These are phyloP conservation scores for Pseudomugil tenellus DNA, from an alignment of 2,797 vertebrate species.

Conservation along the genomic window DNA sequence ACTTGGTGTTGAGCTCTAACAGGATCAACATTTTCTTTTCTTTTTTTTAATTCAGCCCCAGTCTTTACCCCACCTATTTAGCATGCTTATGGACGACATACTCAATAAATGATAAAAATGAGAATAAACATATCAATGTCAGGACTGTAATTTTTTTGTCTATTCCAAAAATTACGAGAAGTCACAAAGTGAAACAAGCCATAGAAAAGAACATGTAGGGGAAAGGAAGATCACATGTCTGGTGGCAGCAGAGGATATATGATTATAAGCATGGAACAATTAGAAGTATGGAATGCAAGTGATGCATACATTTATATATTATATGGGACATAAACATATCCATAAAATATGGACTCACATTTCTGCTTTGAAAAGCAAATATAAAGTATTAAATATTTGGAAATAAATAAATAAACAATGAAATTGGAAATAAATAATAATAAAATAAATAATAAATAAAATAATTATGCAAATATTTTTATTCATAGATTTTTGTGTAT, in stretches of 20 bases:
- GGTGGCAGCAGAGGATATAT: constrained; percentile 55
- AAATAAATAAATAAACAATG: too few species aligned
- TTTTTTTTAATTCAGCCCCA: neutral
- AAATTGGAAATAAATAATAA: too few species aligned
- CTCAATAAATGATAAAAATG: neutral
- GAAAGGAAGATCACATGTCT: constrained; percentile 62
- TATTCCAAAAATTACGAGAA: constrained; percentile 23
- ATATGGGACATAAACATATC: neutral
- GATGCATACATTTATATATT: constrained; percentile 3
- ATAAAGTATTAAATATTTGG: neutral
- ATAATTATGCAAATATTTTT: neutral
- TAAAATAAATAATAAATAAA: neutral
- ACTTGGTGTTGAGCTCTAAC: neutral
- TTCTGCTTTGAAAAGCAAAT: neutral
- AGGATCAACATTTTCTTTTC: neutral
- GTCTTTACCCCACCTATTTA: neutral
- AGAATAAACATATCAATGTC: constrained; percentile 22
- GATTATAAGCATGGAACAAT: constrained; percentile 1
- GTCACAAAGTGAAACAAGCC: constrained; percentile 22
- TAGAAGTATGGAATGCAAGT: neutral
- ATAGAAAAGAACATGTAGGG: constrained; percentile 61
- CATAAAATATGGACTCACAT: neutral
- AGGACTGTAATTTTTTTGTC: constrained; percentile 10
- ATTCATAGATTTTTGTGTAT: neutral
- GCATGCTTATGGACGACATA: neutral